phyloP scores from a whole-genome alignment of 2,797 vertebrate species.

The Psittacula derbiana region DNA sequence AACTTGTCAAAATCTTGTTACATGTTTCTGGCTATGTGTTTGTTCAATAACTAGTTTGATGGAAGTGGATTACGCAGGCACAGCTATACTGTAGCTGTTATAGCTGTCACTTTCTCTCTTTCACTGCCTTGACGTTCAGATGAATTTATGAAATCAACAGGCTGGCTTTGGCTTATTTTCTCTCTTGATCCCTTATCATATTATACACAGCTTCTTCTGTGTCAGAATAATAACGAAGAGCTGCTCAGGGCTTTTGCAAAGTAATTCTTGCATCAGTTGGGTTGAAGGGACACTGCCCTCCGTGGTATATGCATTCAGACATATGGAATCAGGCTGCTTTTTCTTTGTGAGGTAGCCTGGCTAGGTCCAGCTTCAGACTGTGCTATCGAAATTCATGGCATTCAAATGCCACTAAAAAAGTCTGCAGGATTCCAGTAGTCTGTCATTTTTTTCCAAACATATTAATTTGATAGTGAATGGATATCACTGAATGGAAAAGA shows the following conservation, averaged over 20 bases:
- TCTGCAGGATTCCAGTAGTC: background rate
- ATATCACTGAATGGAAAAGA: background rate
- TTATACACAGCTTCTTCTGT: background rate
- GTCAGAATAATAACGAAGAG: background rate
- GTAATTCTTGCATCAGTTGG: background rate
- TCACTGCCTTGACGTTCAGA: background rate
- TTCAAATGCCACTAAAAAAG: background rate
- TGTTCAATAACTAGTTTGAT: background rate
- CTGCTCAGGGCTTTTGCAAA: background rate
- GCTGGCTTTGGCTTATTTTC: background rate
- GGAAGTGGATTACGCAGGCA: background rate
- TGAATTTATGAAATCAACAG: background rate
- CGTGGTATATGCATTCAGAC: background rate
- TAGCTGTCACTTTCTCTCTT: background rate
- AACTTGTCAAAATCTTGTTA: background rate
- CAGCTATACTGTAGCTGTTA: background rate
- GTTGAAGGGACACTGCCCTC: background rate
- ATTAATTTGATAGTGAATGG: background rate
- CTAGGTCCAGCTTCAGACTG: background rate
- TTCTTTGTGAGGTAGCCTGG: rapidly evolving
- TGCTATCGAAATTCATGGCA: background rate
- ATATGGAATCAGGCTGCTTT: background rate
- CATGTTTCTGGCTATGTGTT: background rate
- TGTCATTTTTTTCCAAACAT: background rate
- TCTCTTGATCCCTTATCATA: background rate